Evolutionary conservation across 1,140 invertebrate genomes (phyloP), one percentile per base, ranked within the genome.

Genomic region (Drosophila subobscura): DNA sequence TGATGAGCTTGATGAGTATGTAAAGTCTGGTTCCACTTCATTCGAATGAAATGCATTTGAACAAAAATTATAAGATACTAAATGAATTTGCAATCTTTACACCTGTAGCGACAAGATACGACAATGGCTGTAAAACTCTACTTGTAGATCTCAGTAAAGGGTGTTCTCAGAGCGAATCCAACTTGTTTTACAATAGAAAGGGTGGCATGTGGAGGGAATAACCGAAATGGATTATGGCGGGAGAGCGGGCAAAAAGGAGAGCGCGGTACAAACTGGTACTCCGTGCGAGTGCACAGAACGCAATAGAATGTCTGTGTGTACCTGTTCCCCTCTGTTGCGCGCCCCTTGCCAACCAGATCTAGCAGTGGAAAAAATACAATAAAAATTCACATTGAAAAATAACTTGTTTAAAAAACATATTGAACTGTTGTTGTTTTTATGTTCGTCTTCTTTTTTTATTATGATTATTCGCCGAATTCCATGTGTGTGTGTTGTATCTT

Each of bases 401-500:
- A 65, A 88, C 83, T 88, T 88, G 84, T 88, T 88, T 88, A 83
- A 88, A 86, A 86, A 75, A 75, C 56, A 70, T 58, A 70, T 57
- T 75, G 25, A 68, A 67, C 55, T 57, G 58, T 61, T 67, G 59
- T 63, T 72, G 51, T 64, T 54, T 46, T 66, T 50, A 51, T 72
- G 64, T 64, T 50, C 37, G 40, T 58, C 46, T 59, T 53, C 25
- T 50, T 46, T 14, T 66, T 56, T 65, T 77, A 72, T 55, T 58
- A 64, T 50, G 72, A 56, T 72, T 84, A 57, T 80, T 74, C 70
- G 77, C 54, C 81, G 70, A 86, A 86, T 78, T 81, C 33, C 33
- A 37, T 37, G 81, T 88, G 79, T 85, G 81, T 78, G 77, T 88
- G 79, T 81, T 86, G 77, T 78, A 88, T 76, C 78, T 86, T 86